These are phyloP conservation scores for Oreochromis grahami DNA, from an alignment of 2,797 vertebrate species.

Conservation along the genomic window DNA sequence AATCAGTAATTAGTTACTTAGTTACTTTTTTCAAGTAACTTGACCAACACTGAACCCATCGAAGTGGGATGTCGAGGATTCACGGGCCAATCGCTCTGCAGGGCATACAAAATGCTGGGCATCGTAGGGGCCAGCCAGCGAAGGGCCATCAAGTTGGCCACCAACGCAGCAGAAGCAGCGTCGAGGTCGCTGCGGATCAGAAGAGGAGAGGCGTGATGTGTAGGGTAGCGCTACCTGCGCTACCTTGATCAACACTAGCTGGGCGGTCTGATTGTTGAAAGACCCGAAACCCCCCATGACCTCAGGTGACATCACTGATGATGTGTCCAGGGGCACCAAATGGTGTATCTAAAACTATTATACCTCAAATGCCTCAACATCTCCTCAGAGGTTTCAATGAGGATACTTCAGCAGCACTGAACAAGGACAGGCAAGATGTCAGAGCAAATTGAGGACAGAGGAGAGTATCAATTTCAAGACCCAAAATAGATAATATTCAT, in stretches of 20 bases:
- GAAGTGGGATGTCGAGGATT: not conserved
- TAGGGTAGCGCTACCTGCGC: not conserved
- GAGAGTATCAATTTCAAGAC: not conserved
- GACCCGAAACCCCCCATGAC: not conserved
- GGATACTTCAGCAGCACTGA: not conserved
- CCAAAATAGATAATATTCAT: not conserved
- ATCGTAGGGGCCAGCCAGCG: accelerated
- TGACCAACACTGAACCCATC: not conserved
- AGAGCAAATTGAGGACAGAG: not conserved
- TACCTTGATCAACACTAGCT: not conserved
- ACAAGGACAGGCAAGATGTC: not conserved
- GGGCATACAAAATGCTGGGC: not conserved
- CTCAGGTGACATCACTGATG: not conserved
- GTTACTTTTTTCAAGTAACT: too few relatives aligned
- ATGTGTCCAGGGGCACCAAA: not conserved
- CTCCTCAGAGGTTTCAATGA: not conserved
- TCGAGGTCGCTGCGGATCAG: not conserved
- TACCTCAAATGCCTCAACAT: not conserved
- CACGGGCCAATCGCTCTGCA: not conserved
- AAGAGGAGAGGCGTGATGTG: not conserved
- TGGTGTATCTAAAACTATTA: not conserved
- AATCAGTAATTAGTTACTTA: too few relatives aligned
- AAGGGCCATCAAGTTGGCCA: not conserved
- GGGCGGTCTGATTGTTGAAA: not conserved
- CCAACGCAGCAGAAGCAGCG: not conserved